These are phyloP conservation scores for Acanthochromis polyacanthus DNA, from an alignment of 2,113 vertebrate species.

Conservation along the genomic window DNA sequence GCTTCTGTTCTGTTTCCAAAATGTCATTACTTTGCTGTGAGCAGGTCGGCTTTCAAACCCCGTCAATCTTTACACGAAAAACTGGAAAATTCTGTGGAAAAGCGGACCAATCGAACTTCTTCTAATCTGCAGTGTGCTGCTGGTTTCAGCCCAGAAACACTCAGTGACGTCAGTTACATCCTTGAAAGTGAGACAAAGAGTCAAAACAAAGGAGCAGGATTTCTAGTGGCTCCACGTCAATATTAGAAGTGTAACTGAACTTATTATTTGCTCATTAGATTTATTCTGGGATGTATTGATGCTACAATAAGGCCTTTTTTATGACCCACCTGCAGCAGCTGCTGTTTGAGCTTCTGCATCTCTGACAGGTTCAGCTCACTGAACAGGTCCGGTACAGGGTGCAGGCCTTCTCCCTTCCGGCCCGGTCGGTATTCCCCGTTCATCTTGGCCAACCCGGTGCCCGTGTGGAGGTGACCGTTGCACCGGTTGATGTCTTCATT, in stretches of 20 bases:
- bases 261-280: background rate
- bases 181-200: background rate
- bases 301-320: background rate
- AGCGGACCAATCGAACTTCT: background rate
- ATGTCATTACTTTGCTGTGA: background rate
- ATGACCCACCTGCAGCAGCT: constrained; percentile 93
- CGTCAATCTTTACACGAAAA: background rate
- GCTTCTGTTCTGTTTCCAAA: background rate
- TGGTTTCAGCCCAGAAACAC: background rate
- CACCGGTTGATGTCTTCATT: constrained; percentile 85
- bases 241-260: too few relatives aligned
- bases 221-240: too few relatives aligned
- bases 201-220: background rate
- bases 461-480: constrained; percentile 87
- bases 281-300: background rate
- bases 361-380: constrained; percentile 98
- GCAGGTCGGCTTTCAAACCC: background rate
- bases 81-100: constrained; percentile 2
- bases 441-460: constrained; percentile 86
- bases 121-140: background rate
- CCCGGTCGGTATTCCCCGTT: constrained; percentile 88
- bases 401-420: constrained; percentile 90
- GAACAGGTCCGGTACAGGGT: constrained; percentile 95
- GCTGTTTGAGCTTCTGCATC: constrained; percentile 98
- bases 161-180: background rate